These are phyloP conservation scores for Gyrodactylus salaris DNA, from an alignment of 1,140 invertebrate species.

Conservation along the genomic window DNA sequence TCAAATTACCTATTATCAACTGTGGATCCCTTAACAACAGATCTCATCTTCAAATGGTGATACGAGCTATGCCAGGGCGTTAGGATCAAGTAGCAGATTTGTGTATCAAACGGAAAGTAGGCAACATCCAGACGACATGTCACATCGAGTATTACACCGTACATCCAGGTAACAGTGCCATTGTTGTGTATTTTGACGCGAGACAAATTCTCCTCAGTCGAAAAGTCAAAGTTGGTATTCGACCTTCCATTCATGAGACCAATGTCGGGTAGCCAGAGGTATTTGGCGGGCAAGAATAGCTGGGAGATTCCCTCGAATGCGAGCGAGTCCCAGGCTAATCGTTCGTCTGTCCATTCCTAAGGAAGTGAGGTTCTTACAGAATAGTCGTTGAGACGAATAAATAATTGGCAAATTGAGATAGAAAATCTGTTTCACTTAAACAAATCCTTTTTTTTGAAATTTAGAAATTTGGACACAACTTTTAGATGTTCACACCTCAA, in stretches of 20 bases:
- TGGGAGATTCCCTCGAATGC: background rate
- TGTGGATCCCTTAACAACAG: background rate
- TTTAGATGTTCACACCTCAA: too few relatives aligned
- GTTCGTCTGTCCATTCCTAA: background rate
- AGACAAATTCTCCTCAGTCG: background rate
- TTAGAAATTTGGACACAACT: too few relatives aligned
- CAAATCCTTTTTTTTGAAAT: too few relatives aligned
- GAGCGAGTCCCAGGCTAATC: background rate
- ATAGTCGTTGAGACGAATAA: too few relatives aligned
- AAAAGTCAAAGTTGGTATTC: slow-evolving; percentile 4
- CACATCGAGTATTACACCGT: slow-evolving; percentile 3
- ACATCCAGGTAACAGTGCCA: slow-evolving; percentile 1
- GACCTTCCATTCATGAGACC: background rate
- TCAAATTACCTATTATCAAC: slow-evolving; percentile 6
- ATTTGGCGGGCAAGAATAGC: background rate
- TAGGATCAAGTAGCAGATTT: slow-evolving; percentile 1
- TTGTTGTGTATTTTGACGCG: background rate
- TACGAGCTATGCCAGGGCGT: slow-evolving; percentile 1
- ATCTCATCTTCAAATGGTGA: background rate
- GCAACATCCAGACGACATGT: slow-evolving; percentile 1
- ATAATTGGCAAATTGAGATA: too few relatives aligned
- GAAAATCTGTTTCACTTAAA: too few relatives aligned
- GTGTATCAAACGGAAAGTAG: slow-evolving; percentile 5
- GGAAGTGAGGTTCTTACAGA: too few relatives aligned
- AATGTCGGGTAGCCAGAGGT: background rate